Evolutionary conservation across 2,797 vertebrate genomes (phyloP).

Genomic region (Masticophis lateralis): DNA sequence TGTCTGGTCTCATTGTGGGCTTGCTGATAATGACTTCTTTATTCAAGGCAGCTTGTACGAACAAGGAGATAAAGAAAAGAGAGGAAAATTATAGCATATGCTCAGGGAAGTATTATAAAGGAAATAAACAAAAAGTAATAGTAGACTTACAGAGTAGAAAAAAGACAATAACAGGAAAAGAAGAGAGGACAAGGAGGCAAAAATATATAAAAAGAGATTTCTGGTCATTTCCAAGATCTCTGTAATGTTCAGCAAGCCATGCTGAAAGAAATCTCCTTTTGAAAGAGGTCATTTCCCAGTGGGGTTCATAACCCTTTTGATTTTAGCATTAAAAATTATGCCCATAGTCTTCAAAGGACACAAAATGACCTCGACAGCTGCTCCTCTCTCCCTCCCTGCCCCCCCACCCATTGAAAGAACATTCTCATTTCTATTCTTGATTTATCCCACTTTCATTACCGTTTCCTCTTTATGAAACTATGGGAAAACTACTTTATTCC

Average conservation of each 20-base stretch:
- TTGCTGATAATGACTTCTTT: slow-evolving; percentile 91
- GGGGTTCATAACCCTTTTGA: slow-evolving; percentile 54
- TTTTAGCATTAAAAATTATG: slow-evolving; percentile 54
- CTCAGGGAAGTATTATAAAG: slow-evolving; percentile 82
- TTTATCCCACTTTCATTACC: not conserved
- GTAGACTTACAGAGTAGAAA: slow-evolving; percentile 54
- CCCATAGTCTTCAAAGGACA: slow-evolving; percentile 52
- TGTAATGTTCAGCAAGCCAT: slow-evolving; percentile 48
- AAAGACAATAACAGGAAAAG: slow-evolving; percentile 36
- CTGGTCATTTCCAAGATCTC: slow-evolving; percentile 42
- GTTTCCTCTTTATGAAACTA: not conserved
- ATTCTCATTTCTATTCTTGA: not conserved
- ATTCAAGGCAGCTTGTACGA: slow-evolving; percentile 94
- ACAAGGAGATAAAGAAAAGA: slow-evolving; percentile 92
- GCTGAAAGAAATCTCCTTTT: slow-evolving; percentile 60
- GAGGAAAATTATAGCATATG: slow-evolving; percentile 85
- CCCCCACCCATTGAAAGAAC: slow-evolving; percentile 23
- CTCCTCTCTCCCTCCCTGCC: not conserved
- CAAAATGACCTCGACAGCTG: slow-evolving; percentile 46
- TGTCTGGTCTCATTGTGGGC: slow-evolving; percentile 90
- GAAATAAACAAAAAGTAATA: slow-evolving; percentile 79
- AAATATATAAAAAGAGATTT: slow-evolving; percentile 36
- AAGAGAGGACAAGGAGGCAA: slow-evolving; percentile 53
- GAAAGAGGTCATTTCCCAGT: slow-evolving; percentile 51
- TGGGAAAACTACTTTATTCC: not conserved